These are phyloP conservation scores for Sula dactylatra DNA, from an alignment of 2,113 vertebrate species.

Conservation along the genomic window DNA sequence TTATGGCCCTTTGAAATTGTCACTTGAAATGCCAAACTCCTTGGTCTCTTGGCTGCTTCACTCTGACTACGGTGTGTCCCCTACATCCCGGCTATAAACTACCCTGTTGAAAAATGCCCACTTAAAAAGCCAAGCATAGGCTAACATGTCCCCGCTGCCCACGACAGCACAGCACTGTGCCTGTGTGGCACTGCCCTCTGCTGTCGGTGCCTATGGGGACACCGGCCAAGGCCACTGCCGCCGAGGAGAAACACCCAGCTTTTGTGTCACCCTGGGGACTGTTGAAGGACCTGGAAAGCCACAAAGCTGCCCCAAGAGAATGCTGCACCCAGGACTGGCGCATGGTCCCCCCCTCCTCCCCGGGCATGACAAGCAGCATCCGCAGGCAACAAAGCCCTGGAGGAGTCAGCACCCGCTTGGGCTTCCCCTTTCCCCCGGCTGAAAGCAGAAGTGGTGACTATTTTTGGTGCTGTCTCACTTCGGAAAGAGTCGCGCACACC, in stretches of 20 bases:
- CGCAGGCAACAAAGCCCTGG: neutral
- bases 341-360: neutral
- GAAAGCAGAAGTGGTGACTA: slow-evolving; percentile 51
- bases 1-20: neutral
- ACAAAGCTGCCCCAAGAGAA: neutral
- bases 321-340: fast-evolving
- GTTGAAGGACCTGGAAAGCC: neutral
- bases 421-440: neutral
- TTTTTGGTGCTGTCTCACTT: slow-evolving; percentile 5
- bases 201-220: slow-evolving; percentile 3
- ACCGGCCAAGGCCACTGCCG: fast-evolving
- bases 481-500: neutral
- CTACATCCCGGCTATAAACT: neutral
- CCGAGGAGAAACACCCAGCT: neutral
- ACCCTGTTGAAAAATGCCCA: neutral
- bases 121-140: fast-evolving
- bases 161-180: neutral
- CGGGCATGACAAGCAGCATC: neutral
- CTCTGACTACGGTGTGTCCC: fast-evolving
- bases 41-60: neutral
- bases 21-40: fast-evolving
- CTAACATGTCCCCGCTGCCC: neutral
- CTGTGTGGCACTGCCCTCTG: slow-evolving; percentile 56
- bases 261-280: neutral
- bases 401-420: neutral